Base-by-base conservation (phyloP, 1,140 invertebrate species). In the Bactericera cockerelli region DNA sequence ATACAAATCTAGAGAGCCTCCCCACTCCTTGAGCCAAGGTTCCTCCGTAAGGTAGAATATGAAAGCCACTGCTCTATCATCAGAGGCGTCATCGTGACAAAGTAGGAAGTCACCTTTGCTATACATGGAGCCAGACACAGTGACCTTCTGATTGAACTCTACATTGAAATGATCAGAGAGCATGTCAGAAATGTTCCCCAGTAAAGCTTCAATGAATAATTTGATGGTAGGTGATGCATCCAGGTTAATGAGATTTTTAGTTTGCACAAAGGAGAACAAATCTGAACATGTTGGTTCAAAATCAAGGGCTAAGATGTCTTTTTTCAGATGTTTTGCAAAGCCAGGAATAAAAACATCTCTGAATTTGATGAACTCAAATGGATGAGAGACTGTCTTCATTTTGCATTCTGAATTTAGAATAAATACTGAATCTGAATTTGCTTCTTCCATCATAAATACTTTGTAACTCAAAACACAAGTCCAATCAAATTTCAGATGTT, bases 271-370 rank as follows among this genome's bases (percentile, higher is more conserved):
- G 6, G 42, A 49, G 22, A 49, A 49, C 19, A 49, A 49, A 49
- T 49, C 42, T 19, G 42, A 49, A 22, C 42, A 49, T 49, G 42
- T 49, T 49, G 42, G 42, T 49, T 49, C 42, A 22, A 49, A 49
- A 4, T 16, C n/a, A 16, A 49, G n/a, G 3, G 6, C 22, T 19
- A 22, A 49, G 19, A 49, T 49, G 22, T 49, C 42, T 49, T 49
- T 49, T n/a, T 49, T 49, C 42, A 49, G n/a, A 8, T 49, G n/a
- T 49, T 49, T 22, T 4, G 42, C 42, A 49, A 49, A 49, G 6
- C 22, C n/a, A 4, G n/a, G n/a, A 22, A 19, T 16, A n/a, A 49
- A 22, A 10, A 49, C 42, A 22, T 49, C 22, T 49, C 22, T 49
- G 19, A 49, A 49, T n/a, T 6, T n/a, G 4, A 49, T 19, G 22